These are phyloP conservation scores for Gracilinanus agilis DNA, from an alignment of 2,113 vertebrate species.

Conservation along the genomic window DNA sequence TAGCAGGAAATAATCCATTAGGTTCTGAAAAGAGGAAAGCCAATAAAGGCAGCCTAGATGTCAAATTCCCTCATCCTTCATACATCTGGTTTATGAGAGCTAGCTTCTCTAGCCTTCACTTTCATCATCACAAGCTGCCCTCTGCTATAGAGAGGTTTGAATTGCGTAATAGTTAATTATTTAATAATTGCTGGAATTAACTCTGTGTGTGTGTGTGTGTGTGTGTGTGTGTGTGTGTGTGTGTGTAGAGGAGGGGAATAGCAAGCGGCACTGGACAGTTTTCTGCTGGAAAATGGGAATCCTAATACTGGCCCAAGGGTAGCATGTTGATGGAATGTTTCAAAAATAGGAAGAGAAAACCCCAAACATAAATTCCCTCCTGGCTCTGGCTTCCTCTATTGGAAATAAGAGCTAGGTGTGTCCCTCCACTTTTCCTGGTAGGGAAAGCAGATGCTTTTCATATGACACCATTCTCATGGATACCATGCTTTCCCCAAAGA, in stretches of 20 bases:
- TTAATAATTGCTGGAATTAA: neutral
- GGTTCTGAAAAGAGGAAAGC: constrained; percentile 69
- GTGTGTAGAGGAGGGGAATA: neutral
- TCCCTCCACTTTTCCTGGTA: constrained; percentile 27
- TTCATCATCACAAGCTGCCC: constrained; percentile 38
- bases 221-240: neutral
- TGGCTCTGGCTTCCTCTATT: constrained; percentile 1
- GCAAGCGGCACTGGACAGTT: neutral
- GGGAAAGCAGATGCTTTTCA: constrained; percentile 34
- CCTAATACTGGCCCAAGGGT: constrained; percentile 23
- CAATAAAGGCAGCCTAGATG: constrained; percentile 59
- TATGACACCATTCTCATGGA: neutral
- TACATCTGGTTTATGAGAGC: constrained; percentile 45
- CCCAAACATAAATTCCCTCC: constrained; percentile 2
- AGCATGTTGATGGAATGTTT: constrained; percentile 56
- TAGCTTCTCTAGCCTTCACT: constrained; percentile 49
- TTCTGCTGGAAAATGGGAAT: constrained; percentile 53
- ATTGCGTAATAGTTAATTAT: neutral
- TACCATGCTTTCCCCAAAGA: constrained; percentile 47
- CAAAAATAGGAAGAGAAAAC: constrained; percentile 52
- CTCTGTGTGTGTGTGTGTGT: neutral
- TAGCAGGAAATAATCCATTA: constrained; percentile 79
- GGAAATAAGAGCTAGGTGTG: constrained; percentile 1
- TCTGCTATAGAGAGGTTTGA: neutral
- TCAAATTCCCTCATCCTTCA: constrained; percentile 55